These are phyloP conservation scores for Carposina sasakii DNA, from an alignment of 1,140 invertebrate genomes.

Conservation along the genomic window DNA sequence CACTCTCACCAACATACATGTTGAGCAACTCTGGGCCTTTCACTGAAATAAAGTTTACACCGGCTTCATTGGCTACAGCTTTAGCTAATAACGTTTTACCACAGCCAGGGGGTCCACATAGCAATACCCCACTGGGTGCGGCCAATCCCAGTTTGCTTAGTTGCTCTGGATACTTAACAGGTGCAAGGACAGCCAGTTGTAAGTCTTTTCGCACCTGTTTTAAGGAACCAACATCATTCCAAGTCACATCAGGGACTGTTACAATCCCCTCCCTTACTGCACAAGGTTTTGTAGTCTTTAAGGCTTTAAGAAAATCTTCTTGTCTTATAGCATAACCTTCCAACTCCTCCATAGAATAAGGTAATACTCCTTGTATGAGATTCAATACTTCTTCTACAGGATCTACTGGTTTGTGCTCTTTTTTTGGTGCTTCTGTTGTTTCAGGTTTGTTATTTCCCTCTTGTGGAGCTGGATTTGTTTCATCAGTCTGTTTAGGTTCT, in stretches of 20 bases:
- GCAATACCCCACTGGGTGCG: conserved; percentile 88
- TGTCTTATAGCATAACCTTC: conserved; percentile 78
- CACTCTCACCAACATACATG: conserved; percentile 99
- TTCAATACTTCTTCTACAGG: conserved; percentile 49
- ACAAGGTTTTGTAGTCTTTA: conserved; percentile 91
- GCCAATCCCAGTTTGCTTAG: conserved; percentile 85
- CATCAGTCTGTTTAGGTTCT: conserved; percentile 25
- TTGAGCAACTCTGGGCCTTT: conserved; percentile 97
- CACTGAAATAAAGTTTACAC: conserved; percentile 97
- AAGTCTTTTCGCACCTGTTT: conserved; percentile 91
- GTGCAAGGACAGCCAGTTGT: conserved; percentile 91
- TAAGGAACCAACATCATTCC: conserved; percentile 97
- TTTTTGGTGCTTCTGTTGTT: not conserved
- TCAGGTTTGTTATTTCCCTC: conserved; percentile 24
- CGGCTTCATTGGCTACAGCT: conserved; percentile 96
- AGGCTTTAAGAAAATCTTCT: conserved; percentile 84
- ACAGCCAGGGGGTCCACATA: conserved; percentile 96
- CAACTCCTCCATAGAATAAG: conserved; percentile 76
- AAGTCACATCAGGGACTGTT: conserved; percentile 96
- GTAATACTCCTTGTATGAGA: conserved; percentile 52
- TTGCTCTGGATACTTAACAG: conserved; percentile 89
- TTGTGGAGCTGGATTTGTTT: conserved; percentile 23
- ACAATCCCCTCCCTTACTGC: conserved; percentile 97
- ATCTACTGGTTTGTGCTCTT: conserved; percentile 27
- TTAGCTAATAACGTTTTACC: conserved; percentile 95